Evolutionary conservation across 2,113 vertebrate genomes (phyloP).

Genomic region (Podocnemis expansa): DNA sequence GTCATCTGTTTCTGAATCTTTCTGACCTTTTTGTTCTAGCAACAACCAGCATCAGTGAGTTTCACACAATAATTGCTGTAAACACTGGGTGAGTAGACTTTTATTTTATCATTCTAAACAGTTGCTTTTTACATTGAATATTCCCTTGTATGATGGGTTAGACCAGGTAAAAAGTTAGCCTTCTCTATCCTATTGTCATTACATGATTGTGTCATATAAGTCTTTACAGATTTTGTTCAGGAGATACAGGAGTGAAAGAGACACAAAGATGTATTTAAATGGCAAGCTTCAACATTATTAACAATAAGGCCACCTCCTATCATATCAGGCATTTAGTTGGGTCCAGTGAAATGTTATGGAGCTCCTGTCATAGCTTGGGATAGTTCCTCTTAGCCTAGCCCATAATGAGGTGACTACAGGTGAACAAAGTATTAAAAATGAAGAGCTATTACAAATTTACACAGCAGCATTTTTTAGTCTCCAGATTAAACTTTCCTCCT

Average conservation of each 20-base stretch:
- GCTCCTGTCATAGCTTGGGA: not conserved
- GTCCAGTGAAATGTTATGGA: not conserved
- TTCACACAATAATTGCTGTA: not conserved
- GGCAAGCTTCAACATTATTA: not conserved
- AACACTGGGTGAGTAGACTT: not conserved
- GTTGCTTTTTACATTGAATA: not conserved
- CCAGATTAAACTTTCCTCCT: not conserved
- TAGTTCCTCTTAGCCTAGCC: not conserved
- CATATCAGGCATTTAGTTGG: not conserved
- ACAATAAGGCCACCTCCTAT: not conserved
- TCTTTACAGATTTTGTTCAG: not conserved
- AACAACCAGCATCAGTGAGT: not conserved
- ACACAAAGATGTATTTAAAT: not conserved
- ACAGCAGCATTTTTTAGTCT: not conserved
- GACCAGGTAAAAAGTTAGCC: not conserved
- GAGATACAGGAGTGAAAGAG: not conserved
- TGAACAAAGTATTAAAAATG: not conserved
- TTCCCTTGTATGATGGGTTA: not conserved
- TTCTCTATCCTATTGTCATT: not conserved
- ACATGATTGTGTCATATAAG: not conserved
- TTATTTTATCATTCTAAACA: not conserved
- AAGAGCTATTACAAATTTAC: not conserved
- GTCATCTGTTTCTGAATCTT: not conserved
- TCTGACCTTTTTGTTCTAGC: slow-evolving; percentile 8
- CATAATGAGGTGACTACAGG: not conserved